Base-by-base conservation (phyloP, 2,888 invertebrate species). In the Smittia aterrima region DNA sequence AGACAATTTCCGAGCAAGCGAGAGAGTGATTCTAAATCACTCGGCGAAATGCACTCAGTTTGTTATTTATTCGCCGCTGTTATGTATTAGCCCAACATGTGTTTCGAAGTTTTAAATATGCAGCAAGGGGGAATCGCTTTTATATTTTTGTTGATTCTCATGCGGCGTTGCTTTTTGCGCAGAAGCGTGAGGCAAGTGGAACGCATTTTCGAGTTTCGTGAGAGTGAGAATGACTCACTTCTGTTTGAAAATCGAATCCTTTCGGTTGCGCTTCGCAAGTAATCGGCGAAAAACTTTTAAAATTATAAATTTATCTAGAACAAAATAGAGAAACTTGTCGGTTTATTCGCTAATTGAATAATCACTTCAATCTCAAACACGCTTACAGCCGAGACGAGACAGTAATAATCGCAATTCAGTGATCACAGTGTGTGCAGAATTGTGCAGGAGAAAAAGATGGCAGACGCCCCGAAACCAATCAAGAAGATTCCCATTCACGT, bases 401-500 rank as follows among this genome's bases (percentile, higher is more conserved):
- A 3, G 9, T 3, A 32, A 9, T 6, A 32, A 9, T 32, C 32
- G 3, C 9, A 32, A 9, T 32, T 32, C 32, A 32, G 32, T 32
- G 32, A 32, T 47, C 47, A 47, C 38, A 38, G 9, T 7, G n/a
- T 2, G 11, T 6, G 3, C n/a, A 16, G 11, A 47, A 3, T 47
- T 47, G n/a, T 1, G 40, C 18, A 41, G 22, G 54, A 72, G 16
- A 16, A 47, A 47, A 47, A 62, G 32, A 72, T 72, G 72, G 58
- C 58, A 72, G 72, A 72, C 66, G 67, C 66, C 77, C 82, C 88
- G 79, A 92, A 93, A 77, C 94, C 94, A 77, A 94, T 95, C 78
- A 96, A 96, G 85, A 96, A 96, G 85, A 95, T 96, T 76, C 96
- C 96, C 75, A 95, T 96, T 82, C 96, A 96, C 85, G 86, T 94